Evolutionary conservation across 2,888 invertebrate genomes (phyloP).

Genomic region (Stenodera caucasica): DNA sequence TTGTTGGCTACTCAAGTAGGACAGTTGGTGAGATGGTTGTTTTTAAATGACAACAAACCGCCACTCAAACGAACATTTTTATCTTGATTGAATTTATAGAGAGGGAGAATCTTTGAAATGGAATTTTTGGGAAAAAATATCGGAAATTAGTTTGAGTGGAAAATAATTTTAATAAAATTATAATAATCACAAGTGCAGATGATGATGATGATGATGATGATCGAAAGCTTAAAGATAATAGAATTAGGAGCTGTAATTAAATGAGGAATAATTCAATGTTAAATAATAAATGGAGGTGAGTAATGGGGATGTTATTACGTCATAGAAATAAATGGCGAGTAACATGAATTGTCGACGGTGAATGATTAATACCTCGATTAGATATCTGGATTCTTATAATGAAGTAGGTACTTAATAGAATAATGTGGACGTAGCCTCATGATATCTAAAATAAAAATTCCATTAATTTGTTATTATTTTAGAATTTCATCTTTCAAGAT

Average conservation of each 20-base stretch:
- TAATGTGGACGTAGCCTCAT: too few species aligned
- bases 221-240: too few species aligned
- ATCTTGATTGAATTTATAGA: neutral
- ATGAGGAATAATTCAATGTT: neutral
- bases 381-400: too few species aligned
- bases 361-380: too few species aligned
- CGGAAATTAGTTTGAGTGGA: too few species aligned
- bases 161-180: too few species aligned
- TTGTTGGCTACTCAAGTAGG: neutral
- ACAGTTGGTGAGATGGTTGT: neutral
- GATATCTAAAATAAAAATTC: too few species aligned
- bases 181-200: too few species aligned
- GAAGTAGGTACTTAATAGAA: too few species aligned
- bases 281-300: neutral
- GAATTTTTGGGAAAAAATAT: too few species aligned
- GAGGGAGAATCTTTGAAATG: neutral
- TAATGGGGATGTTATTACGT: neutral
- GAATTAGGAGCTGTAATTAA: neutral
- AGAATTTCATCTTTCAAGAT: neutral
- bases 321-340: neutral
- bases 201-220: too few species aligned
- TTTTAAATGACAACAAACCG: neutral
- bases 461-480: neutral
- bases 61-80: neutral
- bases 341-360: too few species aligned